phyloP scores from a whole-genome alignment of 2,888 invertebrate genomes.

The Glaucopsyche alexis region DNA sequence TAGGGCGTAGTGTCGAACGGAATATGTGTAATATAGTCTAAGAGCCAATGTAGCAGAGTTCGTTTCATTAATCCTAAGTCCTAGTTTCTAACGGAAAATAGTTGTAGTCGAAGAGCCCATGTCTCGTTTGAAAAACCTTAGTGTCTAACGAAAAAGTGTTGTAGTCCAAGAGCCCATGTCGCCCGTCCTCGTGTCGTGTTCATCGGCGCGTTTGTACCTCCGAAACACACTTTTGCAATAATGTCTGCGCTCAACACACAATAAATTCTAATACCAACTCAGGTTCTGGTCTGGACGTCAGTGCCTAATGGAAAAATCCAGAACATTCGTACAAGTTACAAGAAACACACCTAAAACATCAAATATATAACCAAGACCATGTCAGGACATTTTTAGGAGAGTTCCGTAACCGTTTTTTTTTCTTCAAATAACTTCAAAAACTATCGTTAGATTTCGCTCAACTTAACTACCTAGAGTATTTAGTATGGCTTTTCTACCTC shows the following conservation, averaged over 20 bases:
- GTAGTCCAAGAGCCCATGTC: slow-evolving; percentile 20
- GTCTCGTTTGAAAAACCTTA: not conserved
- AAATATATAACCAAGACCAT: too few species aligned
- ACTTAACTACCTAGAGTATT: too few species aligned
- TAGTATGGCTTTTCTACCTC: too few species aligned
- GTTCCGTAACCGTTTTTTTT: too few species aligned
- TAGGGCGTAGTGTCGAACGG: too few species aligned
- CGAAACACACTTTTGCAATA: slow-evolving; percentile 29
- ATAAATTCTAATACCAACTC: slow-evolving; percentile 19
- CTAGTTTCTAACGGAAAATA: not conserved
- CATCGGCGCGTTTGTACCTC: slow-evolving; percentile 27
- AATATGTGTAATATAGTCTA: too few species aligned
- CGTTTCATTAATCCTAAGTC: too few species aligned
- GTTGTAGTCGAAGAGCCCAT: not conserved
- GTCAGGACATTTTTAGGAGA: too few species aligned
- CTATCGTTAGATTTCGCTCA: too few species aligned
- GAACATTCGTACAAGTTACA: not conserved
- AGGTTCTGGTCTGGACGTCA: not conserved
- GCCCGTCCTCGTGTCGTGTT: slow-evolving; percentile 28
- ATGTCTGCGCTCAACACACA: slow-evolving; percentile 12
- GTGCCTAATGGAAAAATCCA: slow-evolving; percentile 6
- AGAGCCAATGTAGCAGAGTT: too few species aligned
- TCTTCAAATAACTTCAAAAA: too few species aligned
- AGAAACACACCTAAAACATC: too few species aligned
- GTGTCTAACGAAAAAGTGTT: slow-evolving; percentile 14